Evolutionary conservation across 2,888 invertebrate genomes (phyloP), one percentile per base, ranked within the genome.

Genomic region (Phengaris arion): DNA sequence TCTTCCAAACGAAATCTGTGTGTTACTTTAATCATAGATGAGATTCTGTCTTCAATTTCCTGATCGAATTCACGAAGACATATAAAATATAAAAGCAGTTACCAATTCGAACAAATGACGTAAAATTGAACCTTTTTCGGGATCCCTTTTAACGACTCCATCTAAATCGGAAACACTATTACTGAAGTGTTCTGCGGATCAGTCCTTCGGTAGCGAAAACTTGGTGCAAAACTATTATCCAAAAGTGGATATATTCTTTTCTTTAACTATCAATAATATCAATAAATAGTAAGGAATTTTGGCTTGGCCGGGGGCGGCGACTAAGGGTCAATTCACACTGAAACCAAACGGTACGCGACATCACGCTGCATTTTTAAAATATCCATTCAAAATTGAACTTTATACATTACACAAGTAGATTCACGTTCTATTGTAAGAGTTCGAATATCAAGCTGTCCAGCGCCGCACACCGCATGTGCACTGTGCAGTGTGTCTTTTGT

Each of bases 111-210:
- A 75, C 75, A 70, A 78, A 77, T 78, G 76, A 77, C 74, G 75
- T 77, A 75, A 77, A 76, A 78, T 77, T 70, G 57, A 74, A 76
- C 75, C 75, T 68, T 78, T 75, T 76, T 74, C 12, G 64, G 64
- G 64, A 64, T 64, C 76, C 74, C 76, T 75, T 74, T 77, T 77
- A 76, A 77, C 73, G 76, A 74, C 75, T 74, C 64, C 75, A 75
- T 77, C 77, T 75, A 78, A 77, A 77, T 76, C 75, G 74, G 73
- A 76, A 78, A 78, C 75, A 76, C 77, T 78, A 76, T 77, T 76
- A 78, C 76, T 55, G 74, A 77, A 78, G 76, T 76, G 74, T 72
- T 55, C 72, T 64, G 13, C 10, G 64, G 35, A 64, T 45, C 76
- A 76, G 68, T 64, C 77, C 52, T 72, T 75, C 76, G 74, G 35